Base-by-base conservation (phyloP, 2,888 invertebrate species). In the Slavum lentiscoides region DNA sequence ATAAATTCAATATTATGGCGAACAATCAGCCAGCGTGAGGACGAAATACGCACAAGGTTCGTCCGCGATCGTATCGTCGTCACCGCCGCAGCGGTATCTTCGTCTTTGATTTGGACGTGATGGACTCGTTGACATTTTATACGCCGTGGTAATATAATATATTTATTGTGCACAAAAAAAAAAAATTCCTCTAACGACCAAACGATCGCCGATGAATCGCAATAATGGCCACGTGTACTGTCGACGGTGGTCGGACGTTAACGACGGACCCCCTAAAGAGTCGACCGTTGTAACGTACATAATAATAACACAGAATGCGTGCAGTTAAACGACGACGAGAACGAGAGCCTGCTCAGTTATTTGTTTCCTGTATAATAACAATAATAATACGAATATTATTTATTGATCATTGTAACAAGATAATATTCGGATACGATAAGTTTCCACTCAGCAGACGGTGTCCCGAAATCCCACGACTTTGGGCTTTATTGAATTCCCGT, bases 221-320 rank as follows among this genome's bases (percentile, higher is more conserved):
- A 55, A 55, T 55, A 55, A 55, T 19, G 55, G 19, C 19, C 55
- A 19, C 4, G 55, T 55, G 2, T 4, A 55, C 61, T 13, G 49
- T 21, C 49, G 67, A 23, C 58, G 21, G 59, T 39, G 59, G 39
- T 39, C 39, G 15, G 21, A 59, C 61, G 39, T 72, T 72, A 39
- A 70, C 59, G 39, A 72, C 21, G 23, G 72, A 72, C 61, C 72
- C n/a, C 72, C 72, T 72, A 43, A 70, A 72, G 72, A 72, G 61
- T 8, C 72, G 21, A 43, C 72, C 43, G 61, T 19, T 19, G 6
- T 0, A 5, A 53, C 19, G 19, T 55, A 55, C 13, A 53, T 53
- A 53, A 17, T 13, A 7, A 55, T 55, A 19, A 19, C 19, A 49
- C 11, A 1, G 19, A 19, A 19, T 19, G 19, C 4, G 19, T 19